Percentiles rank a stretch among this genome's conserved stretches.
Conservation (phyloP, 2,888 invertebrate genomes). For the Zygogramma bicolorata region DNA sequence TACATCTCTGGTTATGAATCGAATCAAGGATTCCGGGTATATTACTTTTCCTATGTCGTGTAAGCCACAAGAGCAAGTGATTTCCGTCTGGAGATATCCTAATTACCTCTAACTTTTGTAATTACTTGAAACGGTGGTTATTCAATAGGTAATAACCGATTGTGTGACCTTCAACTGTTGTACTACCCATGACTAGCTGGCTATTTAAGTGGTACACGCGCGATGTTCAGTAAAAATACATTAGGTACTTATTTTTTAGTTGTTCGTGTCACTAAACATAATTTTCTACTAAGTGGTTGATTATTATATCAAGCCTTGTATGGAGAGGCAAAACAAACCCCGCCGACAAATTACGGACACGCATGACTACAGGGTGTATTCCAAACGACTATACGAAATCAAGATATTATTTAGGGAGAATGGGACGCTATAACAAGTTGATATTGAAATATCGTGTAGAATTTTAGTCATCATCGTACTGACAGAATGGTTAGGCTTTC, state of each 20-base stretch:
- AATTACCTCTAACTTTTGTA: background rate
- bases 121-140: background rate
- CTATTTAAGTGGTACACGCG: background rate
- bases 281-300: background rate
- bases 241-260: background rate
- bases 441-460: no score
- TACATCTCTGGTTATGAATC: background rate
- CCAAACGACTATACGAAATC: no score
- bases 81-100: background rate
- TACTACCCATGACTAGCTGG: background rate
- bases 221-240: background rate
- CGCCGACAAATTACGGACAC: no score
- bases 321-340: background rate
- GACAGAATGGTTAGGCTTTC: no score
- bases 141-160: conserved; percentile 6
- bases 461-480: no score
- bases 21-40: background rate
- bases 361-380: no score
- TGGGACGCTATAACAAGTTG: no score
- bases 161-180: conserved; percentile 3
- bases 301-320: background rate
- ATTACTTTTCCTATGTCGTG: background rate
- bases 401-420: no score
- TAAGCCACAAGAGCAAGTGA: background rate
- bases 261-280: background rate